Base-by-base conservation (phyloP, 2,888 invertebrate genomes). In the Amaurobius ferox region DNA sequence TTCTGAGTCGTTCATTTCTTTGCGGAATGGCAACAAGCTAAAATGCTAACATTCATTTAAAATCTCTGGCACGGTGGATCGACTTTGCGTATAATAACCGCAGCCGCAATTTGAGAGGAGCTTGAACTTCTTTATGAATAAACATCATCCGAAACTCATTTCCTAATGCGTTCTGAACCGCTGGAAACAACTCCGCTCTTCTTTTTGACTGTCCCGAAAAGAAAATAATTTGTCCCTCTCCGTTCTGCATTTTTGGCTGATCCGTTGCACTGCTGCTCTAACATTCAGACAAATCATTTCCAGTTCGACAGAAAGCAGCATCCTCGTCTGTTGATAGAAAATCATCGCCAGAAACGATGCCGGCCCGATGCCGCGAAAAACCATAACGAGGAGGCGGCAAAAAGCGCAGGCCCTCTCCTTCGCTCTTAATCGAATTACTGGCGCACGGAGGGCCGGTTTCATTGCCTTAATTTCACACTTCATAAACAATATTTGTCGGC, bases 381-480 rank as follows among this genome's bases (percentile, higher is more conserved):
- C 1, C n/a, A 64, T 13, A 64, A 29, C 28, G n/a, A 61, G 30
- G 30, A 1, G 19, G 11, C 16, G 40, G 11, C 68, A 40, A 26
- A 39, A 44, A 39, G 72, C 62, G 29, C 61, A n/a, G 26, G 29
- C 13, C 30, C 16, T 26, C 26, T 1, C 26, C 61, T 19, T 26
- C 44, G 28, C 44, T 19, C 72, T 67, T 86, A 86, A 86, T 86
- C 86, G 86, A 86, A 86, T 86, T 86, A 86, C 86, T 73, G 73
- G 79, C 78, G 73, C 78, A 79, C 68, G 79, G 79, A 68, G 68
- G 32, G 40, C 44, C 71, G 78, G 86, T 86, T 87, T 80, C 87
- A 81, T 87, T 81, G 87, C 80, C 78, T 87, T 87, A 87, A 87
- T 87, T 87, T 87, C 87, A 87, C 87, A 87, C 87, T 81, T 81